phyloP scores from a whole-genome alignment of 2,888 invertebrate species.

The Theretra japonica region DNA sequence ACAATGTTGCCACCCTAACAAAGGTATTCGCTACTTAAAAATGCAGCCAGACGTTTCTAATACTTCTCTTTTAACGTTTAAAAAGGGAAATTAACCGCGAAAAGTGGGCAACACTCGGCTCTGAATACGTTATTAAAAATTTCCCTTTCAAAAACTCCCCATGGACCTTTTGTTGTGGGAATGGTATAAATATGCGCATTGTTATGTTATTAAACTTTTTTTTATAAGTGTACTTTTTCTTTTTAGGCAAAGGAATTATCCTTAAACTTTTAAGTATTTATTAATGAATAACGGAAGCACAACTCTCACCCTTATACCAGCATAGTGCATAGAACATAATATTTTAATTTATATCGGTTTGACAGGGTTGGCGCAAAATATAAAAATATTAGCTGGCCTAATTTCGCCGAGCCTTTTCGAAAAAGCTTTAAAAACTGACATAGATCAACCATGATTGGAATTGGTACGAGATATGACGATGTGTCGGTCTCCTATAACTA shows the following conservation, averaged over 20 bases:
- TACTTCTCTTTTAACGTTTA: constrained; percentile 38
- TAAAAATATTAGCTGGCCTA: too few relatives aligned
- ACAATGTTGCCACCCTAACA: constrained; percentile 22
- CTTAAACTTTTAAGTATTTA: neutral
- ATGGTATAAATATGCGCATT: constrained; percentile 13
- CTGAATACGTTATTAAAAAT: constrained; percentile 48
- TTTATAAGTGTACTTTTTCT: neutral
- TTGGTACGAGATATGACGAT: too few relatives aligned
- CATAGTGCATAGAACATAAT: too few relatives aligned
- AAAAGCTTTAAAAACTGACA: too few relatives aligned
- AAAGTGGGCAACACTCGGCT: constrained; percentile 43
- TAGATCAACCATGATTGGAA: too few relatives aligned
- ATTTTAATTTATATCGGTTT: too few relatives aligned
- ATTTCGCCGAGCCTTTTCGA: too few relatives aligned
- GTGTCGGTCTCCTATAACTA: too few relatives aligned
- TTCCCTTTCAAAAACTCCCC: constrained; percentile 38
- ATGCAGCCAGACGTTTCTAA: constrained; percentile 38
- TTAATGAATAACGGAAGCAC: neutral
- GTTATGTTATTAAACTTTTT: neutral
- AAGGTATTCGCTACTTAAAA: constrained; percentile 32
- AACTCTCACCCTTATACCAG: neutral
- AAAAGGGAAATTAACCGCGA: constrained; percentile 46
- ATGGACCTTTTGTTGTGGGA: constrained; percentile 26
- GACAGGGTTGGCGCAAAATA: too few relatives aligned
- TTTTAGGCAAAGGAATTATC: neutral